Evolutionary conservation across 2,888 invertebrate genomes (phyloP), one percentile per base, ranked within the genome.

Genomic region (Neoascia interrupta): DNA sequence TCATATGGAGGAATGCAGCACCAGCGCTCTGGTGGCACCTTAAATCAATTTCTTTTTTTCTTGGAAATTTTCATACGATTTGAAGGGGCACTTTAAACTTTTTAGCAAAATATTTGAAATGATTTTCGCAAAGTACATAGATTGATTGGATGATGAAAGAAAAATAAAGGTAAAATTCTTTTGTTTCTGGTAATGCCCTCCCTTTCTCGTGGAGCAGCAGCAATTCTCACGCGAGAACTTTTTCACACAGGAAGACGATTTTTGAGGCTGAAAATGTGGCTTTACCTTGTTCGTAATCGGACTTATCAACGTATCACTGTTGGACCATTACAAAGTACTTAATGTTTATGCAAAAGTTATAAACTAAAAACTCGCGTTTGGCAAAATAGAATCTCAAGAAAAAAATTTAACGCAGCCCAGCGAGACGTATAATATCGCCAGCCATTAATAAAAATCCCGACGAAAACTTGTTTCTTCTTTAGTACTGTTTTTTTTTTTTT

Each of bases 341-440:
- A 34, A 28, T 60, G 36, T 70, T 60, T 39, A 34, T 41, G 47
- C 39, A 54, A 39, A 41, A 53, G 28, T 53, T 13, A 54, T 41
- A 15, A 66, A 43, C 23, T 26, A 53, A 37, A 53, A 45, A 58
- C 64, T 76, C 72, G 64, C 64, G 76, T 64, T 66, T 72, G 41
- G 53, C 36, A 72, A 53, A 60, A 47, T 53, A 47, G 21, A 53
- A 45, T 66, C 39, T 54, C 11, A 6, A 37, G 34, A 74, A 74
- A 41, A 63, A 19, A 74, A 47, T 54, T 74, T 63, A 80, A 74
- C 70, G 54, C 54, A 61, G 39, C 45, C 60, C 41, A 74, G 69
- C 66, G 66, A 70, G 63, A 74, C 66, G 80, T 80, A 74, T 79
- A 79, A 79, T 61, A 70, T 81, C 73, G 72, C 79, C 81, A 80